These are phyloP conservation scores for Drosophila nasuta DNA, from an alignment of 1,140 invertebrate species.

Conservation along the genomic window DNA sequence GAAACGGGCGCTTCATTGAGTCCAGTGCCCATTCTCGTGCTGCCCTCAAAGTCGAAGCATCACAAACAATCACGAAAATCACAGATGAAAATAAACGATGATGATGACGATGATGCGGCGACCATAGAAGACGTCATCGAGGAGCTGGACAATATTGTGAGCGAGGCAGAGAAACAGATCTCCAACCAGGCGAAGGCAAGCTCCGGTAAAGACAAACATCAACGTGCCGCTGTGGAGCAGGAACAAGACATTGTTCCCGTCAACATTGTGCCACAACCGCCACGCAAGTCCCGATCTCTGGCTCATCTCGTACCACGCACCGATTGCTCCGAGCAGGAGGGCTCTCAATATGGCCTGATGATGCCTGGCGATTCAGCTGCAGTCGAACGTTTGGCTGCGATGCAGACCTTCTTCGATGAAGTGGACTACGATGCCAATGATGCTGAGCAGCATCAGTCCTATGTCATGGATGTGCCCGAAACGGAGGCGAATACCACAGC, in stretches of 20 bases:
- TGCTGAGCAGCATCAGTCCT: constrained; percentile 85
- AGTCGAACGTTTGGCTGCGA: constrained; percentile 64
- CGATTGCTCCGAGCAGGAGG: constrained; percentile 79
- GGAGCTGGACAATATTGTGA: constrained; percentile 93
- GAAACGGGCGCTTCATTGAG: constrained; percentile 89
- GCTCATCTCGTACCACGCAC: constrained; percentile 85
- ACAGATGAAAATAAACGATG: constrained; percentile 67
- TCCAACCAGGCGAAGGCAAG: constrained; percentile 78
- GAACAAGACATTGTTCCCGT: constrained; percentile 88
- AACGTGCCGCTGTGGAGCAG: constrained; percentile 24
- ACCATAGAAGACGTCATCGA: constrained; percentile 95
- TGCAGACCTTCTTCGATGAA: constrained; percentile 83
- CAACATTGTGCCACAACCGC: constrained; percentile 88
- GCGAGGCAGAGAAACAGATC: constrained; percentile 91
- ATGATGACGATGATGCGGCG: constrained; percentile 91
- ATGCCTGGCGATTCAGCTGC: constrained; percentile 55
- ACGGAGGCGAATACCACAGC: constrained; percentile 84
- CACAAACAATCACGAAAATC: constrained; percentile 73
- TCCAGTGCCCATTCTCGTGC: constrained; percentile 86
- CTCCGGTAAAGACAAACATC: constrained; percentile 12
- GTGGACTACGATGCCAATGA: constrained; percentile 86
- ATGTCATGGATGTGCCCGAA: constrained; percentile 84
- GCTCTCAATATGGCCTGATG: constrained; percentile 78
- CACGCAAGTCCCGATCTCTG: constrained; percentile 86
- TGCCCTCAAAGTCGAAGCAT: constrained; percentile 78